Base-by-base conservation (phyloP, 2,113 vertebrate genomes). In the Phocoena sinus region DNA sequence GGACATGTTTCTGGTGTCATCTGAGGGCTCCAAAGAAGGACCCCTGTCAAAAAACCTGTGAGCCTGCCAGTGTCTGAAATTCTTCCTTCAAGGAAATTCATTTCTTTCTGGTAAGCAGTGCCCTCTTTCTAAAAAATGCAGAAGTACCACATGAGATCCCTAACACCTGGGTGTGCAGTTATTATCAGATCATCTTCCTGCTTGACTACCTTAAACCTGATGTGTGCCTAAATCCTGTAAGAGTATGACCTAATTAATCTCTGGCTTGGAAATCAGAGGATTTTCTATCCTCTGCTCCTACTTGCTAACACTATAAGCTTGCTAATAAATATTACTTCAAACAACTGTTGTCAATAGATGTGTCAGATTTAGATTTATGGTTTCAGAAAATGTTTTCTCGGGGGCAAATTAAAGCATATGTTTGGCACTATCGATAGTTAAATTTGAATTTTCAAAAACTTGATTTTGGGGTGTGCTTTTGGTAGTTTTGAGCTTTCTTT, bases 91-190 rank as follows among this genome's bases (percentile, higher is more conserved):
- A 91, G 50, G 67, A 89, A 97, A 85, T 81, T 67, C 31, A 33
- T 89, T 94, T 96, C 28, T 88, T 76, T 80, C 56, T 89, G 85
- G 88, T 95, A 92, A 97, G 96, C 93, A 98, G 94, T 96, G 97
- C 97, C 94, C 97, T 96, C 96, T 97, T 93, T 95, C 97, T 98
- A 81, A 93, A 95, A 91, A 60, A 41, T 56, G 85, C 33, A 87
- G 97, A 98, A 97, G 58, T 98, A 82, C 95, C 74, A 96, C n/a
- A 3, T 17, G 74, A 65, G 70, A 89, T 87, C n/a, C 63, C 73
- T 79, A 41, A 68, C 71, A 86, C n/a, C 60, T 91, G 65, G 38
- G 56, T 81, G 28, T 92, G 76, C n/a, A 33, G 10, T 65, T 26
- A 38, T 71, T 82, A 60, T 62, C 70, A 63, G 68, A 85, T 65